These are phyloP conservation scores for Ursus arctos DNA, from an alignment of 2,113 vertebrate species.

Conservation along the genomic window DNA sequence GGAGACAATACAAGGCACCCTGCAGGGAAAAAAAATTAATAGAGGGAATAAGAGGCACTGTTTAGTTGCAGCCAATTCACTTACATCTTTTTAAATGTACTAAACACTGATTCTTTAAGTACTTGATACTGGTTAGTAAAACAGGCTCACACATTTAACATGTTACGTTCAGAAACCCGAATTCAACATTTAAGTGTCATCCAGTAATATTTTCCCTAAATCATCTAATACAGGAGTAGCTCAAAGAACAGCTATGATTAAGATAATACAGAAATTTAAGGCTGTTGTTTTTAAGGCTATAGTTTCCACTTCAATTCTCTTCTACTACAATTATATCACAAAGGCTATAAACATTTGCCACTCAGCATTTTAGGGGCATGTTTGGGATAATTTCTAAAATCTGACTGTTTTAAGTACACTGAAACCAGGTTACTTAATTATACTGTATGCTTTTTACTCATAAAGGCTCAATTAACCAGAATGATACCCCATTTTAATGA, in stretches of 20 bases:
- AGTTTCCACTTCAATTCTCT: conserved; percentile 31
- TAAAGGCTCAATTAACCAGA: not conserved
- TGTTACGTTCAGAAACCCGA: conserved; percentile 35
- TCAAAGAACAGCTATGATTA: conserved; percentile 23
- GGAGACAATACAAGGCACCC: conserved; percentile 99
- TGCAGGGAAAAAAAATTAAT: conserved; percentile 73
- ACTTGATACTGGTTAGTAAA: not conserved
- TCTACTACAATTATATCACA: not conserved
- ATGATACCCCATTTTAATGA: not conserved
- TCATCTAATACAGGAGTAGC: not conserved
- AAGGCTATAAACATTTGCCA: not conserved
- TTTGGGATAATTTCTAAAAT: not conserved
- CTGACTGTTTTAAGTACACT: not conserved
- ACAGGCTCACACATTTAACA: not conserved
- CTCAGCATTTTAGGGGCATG: not conserved
- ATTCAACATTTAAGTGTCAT: not conserved
- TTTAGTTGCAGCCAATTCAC: not conserved
- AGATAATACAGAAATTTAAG: not conserved
- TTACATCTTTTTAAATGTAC: not conserved
- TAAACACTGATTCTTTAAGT: not conserved
- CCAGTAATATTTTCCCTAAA: conserved; percentile 13
- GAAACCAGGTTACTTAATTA: conserved; percentile 41
- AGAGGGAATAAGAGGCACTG: not conserved
- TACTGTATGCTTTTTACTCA: not conserved
- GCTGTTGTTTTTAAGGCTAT: not conserved